Base-by-base conservation (phyloP, 2,797 vertebrate species). In the Melanotaenia boesemani region DNA sequence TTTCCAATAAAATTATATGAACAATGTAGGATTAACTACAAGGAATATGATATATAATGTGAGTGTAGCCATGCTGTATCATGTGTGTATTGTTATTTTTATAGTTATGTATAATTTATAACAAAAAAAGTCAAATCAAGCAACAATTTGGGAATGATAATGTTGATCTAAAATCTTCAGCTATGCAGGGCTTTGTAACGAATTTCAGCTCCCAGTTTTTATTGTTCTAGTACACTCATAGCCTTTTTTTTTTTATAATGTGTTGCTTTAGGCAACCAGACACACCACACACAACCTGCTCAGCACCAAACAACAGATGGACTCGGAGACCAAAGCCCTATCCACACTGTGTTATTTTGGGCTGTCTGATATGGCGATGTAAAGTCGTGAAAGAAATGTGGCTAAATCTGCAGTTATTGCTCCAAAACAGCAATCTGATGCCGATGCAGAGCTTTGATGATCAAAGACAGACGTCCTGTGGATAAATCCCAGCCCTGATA, bases 1-100 rank as follows among this genome's bases (percentile, higher is more conserved):
- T 44, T 24, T 6, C 8, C 56, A 48, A 46, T 50, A 62, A 72
- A 74, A 76, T 22, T 32, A 41, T 36, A 28, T 1, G 11, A 58
- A 7, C 70, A 62, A 67, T 69, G 70, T 32, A 55, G 11, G 46
- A 39, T 56, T 59, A 68, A 75, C 15, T 70, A 69, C 71, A 75
- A 79, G 56, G 24, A 66, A 68, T 36, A 26, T 13, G 3, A 18
- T 34, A 6, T 34, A 39, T 59, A 2, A 0, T 55, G 13, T 8
- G 1, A 55, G 46, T 69, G 37, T 8, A 15, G 62, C 44, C 22
- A 24, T 13, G 44, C 67, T 8, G 30, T 22, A 18, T 37, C n/a
- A 60, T 28, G 24, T 55, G 52, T 55, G 28, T 9, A 26, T 28
- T 26, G 52, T 55, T 13, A 54, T 24, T 54, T n/a, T 15, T 54